Base-by-base conservation (phyloP, 2,888 invertebrate genomes). In the Iselma pallidipennis region DNA sequence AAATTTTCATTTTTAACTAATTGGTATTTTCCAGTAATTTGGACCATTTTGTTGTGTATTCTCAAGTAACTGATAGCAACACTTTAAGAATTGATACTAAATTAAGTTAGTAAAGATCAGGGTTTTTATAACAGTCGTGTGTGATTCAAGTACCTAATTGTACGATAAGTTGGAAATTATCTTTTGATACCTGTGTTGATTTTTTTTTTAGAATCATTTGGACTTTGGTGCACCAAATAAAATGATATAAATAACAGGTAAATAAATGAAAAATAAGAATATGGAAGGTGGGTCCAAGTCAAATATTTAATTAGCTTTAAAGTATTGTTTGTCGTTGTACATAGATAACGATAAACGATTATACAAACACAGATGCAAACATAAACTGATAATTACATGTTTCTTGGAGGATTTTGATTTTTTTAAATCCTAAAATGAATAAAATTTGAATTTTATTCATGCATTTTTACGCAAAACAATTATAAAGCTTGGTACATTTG, bases 1-100 rank as follows among this genome's bases (percentile, higher is more conserved):
- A 71, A 71, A 10, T 74, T 75, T 49, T 73, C 74, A 57, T 70
- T 73, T 37, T 68, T 66, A 49, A 60, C 59, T 12, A 69, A 48
- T 55, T 71, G 51, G 55, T 72, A 72, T 56, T 61, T 70, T 57
- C 72, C 72, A 21, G 59, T 55, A 21, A 72, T 63, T 29, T 67
- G 61, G 58, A 61, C 69, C 72, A 72, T 16, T 33, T 14, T n/a
- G n/a, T 4, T 14, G 14, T 14, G 4, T 12, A 31, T 31, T 31
- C 4, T 6, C n/a, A n/a, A 3, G 14, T 14, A 5, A 14, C 14
- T 4, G 6, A 14, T 9, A 2, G 9, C 14, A 6, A 37, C 37
- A 6, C 7, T 9, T 6, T 14, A 14, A 14, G 33, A 16, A 16
- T 16, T 7, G 16, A 37, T 37, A 16, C 16, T 37, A 9, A 16